These are phyloP conservation scores for Apotomis turbidana DNA, from an alignment of 2,888 invertebrate genomes.

Conservation along the genomic window DNA sequence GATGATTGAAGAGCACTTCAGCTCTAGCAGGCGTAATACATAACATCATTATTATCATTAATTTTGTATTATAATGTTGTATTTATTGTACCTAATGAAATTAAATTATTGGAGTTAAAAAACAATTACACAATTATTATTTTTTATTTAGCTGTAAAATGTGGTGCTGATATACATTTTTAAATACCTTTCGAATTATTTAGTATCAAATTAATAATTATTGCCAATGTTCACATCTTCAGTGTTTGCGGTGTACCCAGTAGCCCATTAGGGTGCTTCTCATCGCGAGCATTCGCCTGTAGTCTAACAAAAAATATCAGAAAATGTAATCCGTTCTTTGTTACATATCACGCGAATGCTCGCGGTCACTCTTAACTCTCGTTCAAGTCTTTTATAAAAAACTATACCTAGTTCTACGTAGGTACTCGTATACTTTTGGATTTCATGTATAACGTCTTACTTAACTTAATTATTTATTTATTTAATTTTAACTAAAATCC, in stretches of 20 bases:
- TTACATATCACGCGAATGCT: too few relatives aligned
- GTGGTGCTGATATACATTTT: conserved; percentile 20
- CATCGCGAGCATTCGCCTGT: too few relatives aligned
- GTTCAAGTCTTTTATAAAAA: background rate
- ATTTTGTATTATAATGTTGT: conserved; percentile 35
- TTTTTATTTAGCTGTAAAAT: background rate
- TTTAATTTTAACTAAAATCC: background rate
- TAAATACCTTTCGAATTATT: background rate
- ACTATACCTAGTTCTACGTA: background rate
- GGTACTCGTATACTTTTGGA: background rate
- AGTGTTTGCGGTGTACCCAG: background rate
- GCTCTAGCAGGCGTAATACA: too few relatives aligned
- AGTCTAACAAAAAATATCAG: too few relatives aligned
- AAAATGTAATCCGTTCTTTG: too few relatives aligned
- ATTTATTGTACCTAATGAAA: conserved; percentile 25
- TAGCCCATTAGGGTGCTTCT: background rate
- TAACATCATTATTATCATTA: too few relatives aligned
- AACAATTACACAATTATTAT: background rate
- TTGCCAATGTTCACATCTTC: background rate
- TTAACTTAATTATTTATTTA: background rate
- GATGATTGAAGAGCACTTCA: too few relatives aligned
- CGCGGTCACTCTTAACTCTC: conserved; percentile 9
- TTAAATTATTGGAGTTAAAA: conserved; percentile 25
- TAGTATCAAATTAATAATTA: background rate
- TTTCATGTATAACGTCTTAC: background rate